phyloP scores from a whole-genome alignment of 2,113 vertebrate genomes.

The Cynopterus brachyotis region DNA sequence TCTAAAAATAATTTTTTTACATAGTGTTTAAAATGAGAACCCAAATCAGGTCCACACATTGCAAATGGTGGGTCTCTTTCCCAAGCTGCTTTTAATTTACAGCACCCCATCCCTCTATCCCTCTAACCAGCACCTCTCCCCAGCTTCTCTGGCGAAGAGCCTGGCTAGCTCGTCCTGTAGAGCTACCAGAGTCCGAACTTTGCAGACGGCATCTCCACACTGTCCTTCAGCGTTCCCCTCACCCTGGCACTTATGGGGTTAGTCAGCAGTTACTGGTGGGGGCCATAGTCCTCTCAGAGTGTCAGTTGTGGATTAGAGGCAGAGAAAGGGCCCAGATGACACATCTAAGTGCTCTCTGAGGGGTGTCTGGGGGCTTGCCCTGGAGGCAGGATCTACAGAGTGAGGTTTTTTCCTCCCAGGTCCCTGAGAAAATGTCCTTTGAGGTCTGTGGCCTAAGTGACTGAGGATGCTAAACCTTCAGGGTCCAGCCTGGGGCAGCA shows the following conservation, averaged over 20 bases:
- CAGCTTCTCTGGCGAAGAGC: not conserved
- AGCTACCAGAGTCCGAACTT: too few species aligned
- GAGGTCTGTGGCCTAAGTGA: not conserved
- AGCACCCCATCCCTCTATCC: not conserved
- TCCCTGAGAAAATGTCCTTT: not conserved
- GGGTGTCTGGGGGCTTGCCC: not conserved
- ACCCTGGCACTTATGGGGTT: too few species aligned
- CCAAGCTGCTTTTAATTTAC: not conserved
- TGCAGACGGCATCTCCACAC: too few species aligned
- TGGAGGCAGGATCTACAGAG: not conserved
- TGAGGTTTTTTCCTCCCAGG: not conserved
- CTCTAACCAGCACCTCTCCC: rapidly evolving
- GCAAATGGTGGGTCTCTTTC: not conserved
- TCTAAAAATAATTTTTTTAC: not conserved
- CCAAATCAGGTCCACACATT: not conserved
- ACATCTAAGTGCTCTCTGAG: not conserved
- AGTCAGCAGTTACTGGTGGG: not conserved
- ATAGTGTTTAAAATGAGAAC: not conserved
- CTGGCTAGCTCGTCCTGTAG: too few species aligned
- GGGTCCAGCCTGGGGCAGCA: not conserved
- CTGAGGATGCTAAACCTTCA: not conserved
- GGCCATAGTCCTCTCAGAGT: not conserved
- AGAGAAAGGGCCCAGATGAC: not conserved
- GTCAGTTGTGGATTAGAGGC: not conserved
- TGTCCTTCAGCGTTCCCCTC: not conserved